Base-by-base conservation (phyloP, 2,113 vertebrate genomes). In the Herpetotheres cachinnans region DNA sequence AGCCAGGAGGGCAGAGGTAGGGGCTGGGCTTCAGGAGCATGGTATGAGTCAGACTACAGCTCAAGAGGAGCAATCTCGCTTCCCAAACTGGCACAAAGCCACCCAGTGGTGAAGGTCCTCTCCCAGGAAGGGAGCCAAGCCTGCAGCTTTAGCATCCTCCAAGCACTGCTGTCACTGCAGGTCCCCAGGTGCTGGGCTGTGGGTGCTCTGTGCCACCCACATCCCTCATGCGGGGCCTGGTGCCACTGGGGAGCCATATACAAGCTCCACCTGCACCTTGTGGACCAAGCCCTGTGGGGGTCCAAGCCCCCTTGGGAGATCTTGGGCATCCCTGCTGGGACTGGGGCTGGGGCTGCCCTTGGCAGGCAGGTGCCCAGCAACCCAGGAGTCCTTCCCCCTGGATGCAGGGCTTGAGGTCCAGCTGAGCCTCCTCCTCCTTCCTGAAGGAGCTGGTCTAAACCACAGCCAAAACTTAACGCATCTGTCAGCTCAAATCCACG, bases 311-410 rank as follows among this genome's bases (percentile, higher is more conserved):
- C 6, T 18, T 0, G 0, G 26, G 36, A 88, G 44, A 16, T 40
- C 7, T 29, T 3, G 2, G 40, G 16, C 22, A n/a, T 32, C 38
- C 7, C 19, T 69, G 25, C 32, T 50, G 62, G 24, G 49, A 5
- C 2, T 1, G 49, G 21, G 21, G 16, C 44, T n/a, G n/a, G n/a
- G n/a, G n/a, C n/a, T 86, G 38, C 34, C 4, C 12, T 49, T 36
- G n/a, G 16, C 12, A 5, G 14, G 36, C 4, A 4, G 16, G 14
- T 52, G 34, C 46, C 40, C 54, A 30, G 34, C 29, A 50, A 18
- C 22, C 3, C 1, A 0, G 26, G 34, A 61, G 24, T 20, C 20
- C 10, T 78, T 50, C 24, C 54, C 44, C 44, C 0, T 0, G 30
- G 36, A 36, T 90, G 40, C 30, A 62, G 62, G 29, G 7, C 13